A percentile compares a stretch with the other conserved stretches of the same genome.
Evolutionary conservation across 2,888 invertebrate species (phyloP).

Genomic region (Melanophora roralis): DNA sequence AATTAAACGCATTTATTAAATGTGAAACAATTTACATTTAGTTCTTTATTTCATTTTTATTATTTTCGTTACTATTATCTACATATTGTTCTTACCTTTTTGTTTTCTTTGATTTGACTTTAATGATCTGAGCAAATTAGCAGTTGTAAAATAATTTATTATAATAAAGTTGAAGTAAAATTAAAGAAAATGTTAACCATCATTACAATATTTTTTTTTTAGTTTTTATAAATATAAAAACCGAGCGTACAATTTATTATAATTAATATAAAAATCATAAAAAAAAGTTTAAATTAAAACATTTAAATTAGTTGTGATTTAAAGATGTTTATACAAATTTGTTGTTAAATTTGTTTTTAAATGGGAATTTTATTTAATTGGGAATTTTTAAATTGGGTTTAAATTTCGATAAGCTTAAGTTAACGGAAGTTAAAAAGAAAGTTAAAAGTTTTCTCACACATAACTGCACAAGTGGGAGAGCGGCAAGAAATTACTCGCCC

Average conservation of each 20-base stretch:
- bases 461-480: too few relatives aligned
- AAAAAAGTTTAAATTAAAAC: not conserved
- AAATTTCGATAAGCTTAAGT: too few relatives aligned
- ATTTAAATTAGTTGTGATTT: not conserved
- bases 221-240: not conserved
- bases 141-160: slow-evolving; percentile 52
- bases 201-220: not conserved
- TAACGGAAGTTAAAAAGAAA: too few relatives aligned
- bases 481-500: too few relatives aligned
- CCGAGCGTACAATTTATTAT: slow-evolving; percentile 2
- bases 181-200: not conserved
- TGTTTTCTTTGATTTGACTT: slow-evolving; percentile 18
- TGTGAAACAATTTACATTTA: slow-evolving; percentile 34
- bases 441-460: too few relatives aligned
- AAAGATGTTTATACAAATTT: not conserved
- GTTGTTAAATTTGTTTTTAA: not conserved
- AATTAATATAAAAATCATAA: not conserved
- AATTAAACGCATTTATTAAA: slow-evolving; percentile 55
- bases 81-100: not conserved
- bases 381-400: too few relatives aligned
- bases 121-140: slow-evolving; percentile 59
- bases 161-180: slow-evolving; percentile 12
- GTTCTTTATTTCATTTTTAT: not conserved
- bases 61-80: not conserved
- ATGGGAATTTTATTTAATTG: not conserved